A percentile compares a stretch with the other conserved stretches of the same genome.
phyloP scores from a whole-genome alignment of 2,888 invertebrate species.

The Cephus rjabovi region DNA sequence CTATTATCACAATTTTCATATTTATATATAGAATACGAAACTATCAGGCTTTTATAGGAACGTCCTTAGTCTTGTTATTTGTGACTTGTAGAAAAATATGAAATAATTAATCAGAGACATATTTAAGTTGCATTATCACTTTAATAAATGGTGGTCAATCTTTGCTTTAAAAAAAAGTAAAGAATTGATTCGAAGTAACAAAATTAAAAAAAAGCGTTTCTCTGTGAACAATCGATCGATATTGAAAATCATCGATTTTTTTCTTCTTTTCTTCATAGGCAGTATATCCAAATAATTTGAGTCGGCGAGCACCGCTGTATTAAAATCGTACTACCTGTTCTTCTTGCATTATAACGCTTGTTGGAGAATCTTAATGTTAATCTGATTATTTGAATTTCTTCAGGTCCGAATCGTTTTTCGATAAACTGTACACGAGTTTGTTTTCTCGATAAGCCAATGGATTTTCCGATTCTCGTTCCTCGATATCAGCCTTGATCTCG shows the following conservation, averaged over 20 bases:
- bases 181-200: neutral
- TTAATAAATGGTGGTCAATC: neutral
- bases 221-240: neutral
- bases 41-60: constrained; percentile 34
- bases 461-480: constrained; percentile 68
- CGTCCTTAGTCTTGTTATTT: constrained; percentile 38
- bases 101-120: constrained; percentile 7
- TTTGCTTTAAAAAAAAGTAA: neutral
- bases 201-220: neutral
- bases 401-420: constrained; percentile 23
- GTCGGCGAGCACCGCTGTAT: neutral
- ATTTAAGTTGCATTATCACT: neutral
- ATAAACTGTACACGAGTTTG: constrained; percentile 55
- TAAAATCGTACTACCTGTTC: neutral
- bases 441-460: constrained; percentile 66
- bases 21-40: neutral
- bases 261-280: neutral
- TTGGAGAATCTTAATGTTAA: neutral
- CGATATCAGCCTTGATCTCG: constrained; percentile 68
- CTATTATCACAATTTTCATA: neutral
- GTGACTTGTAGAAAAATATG: constrained; percentile 35
- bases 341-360: neutral
- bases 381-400: neutral
- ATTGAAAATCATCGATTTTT: neutral
- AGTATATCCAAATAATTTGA: neutral